Conservation (phyloP, 2,888 invertebrate genomes). For the Eudasyphora cyanicolor region DNA sequence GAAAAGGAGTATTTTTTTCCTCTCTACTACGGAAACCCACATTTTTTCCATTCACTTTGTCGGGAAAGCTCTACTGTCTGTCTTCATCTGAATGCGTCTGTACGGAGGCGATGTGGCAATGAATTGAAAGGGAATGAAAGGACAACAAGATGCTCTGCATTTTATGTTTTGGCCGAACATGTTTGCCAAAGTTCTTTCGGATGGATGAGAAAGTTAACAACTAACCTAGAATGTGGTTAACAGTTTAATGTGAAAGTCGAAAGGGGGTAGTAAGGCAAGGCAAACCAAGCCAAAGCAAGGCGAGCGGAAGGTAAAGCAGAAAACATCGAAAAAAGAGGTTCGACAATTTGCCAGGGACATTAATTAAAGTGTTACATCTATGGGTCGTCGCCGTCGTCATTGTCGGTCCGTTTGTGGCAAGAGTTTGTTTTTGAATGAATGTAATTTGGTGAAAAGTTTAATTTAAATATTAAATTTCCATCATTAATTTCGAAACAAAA, state of each 20-base stretch:
- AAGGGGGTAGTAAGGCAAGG: no score
- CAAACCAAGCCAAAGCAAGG: no score
- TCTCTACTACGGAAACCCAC: not conserved
- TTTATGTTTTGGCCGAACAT: slow-evolving; percentile 8
- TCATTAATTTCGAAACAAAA: slow-evolving; percentile 8
- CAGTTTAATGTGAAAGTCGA: not conserved
- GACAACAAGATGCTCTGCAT: slow-evolving; percentile 25
- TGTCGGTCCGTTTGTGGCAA: not conserved
- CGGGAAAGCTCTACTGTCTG: no score
- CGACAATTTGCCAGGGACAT: slow-evolving; percentile 16
- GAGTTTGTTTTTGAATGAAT: not conserved
- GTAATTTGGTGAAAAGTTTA: slow-evolving; percentile 6
- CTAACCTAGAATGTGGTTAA: slow-evolving; percentile 35
- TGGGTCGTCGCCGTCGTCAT: not conserved
- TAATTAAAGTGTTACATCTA: slow-evolving; percentile 4
- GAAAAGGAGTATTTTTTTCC: not conserved
- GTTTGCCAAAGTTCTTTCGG: slow-evolving; percentile 10
- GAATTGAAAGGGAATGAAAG: not conserved
- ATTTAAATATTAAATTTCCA: slow-evolving; percentile 35
- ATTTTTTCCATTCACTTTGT: not conserved
- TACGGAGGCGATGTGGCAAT: not conserved
- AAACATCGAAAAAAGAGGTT: not conserved
- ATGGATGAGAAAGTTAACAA: slow-evolving; percentile 30
- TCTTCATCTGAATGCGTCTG: no score
- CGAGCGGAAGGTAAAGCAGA: not conserved